These are phyloP conservation scores for Vireo griseus DNA, from an alignment of 2,797 vertebrate genomes.

Conservation along the genomic window DNA sequence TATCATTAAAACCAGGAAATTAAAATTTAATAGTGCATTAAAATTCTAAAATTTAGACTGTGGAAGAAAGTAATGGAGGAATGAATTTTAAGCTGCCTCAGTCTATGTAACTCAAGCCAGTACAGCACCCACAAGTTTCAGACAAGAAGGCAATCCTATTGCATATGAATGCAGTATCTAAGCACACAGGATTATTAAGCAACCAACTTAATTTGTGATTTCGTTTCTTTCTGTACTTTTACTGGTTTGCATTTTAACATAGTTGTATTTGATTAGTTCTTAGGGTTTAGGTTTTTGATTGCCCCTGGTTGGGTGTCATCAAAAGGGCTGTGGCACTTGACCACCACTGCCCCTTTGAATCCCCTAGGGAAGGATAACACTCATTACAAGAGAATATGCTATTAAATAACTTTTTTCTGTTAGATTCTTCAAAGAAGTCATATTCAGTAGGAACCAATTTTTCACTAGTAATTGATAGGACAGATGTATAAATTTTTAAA, in stretches of 20 bases:
- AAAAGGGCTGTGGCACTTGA: neutral
- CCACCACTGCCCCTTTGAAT: neutral
- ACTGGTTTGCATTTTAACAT: neutral
- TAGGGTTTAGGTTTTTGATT: slow-evolving; percentile 22
- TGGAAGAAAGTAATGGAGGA: slow-evolving; percentile 52
- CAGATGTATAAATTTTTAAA: neutral
- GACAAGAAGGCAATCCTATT: neutral
- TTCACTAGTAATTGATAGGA: neutral
- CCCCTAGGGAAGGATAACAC: neutral
- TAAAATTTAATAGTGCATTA: slow-evolving; percentile 57
- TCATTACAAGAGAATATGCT: neutral
- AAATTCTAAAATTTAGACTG: slow-evolving; percentile 49
- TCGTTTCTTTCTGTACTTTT: slow-evolving; percentile 28
- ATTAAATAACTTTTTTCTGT: neutral
- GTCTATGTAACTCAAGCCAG: neutral
- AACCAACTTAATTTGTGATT: slow-evolving; percentile 10
- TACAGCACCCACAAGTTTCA: neutral
- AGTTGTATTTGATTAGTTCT: slow-evolving; percentile 36
- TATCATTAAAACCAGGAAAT: slow-evolving; percentile 53
- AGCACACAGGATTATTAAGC: neutral
- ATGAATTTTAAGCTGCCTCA: slow-evolving; percentile 55
- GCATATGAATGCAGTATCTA: neutral
- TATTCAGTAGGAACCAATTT: neutral
- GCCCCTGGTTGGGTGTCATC: neutral
- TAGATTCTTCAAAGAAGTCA: neutral